Evolutionary conservation across 2,888 invertebrate species (phyloP).

Genomic region (Acronicta psi): DNA sequence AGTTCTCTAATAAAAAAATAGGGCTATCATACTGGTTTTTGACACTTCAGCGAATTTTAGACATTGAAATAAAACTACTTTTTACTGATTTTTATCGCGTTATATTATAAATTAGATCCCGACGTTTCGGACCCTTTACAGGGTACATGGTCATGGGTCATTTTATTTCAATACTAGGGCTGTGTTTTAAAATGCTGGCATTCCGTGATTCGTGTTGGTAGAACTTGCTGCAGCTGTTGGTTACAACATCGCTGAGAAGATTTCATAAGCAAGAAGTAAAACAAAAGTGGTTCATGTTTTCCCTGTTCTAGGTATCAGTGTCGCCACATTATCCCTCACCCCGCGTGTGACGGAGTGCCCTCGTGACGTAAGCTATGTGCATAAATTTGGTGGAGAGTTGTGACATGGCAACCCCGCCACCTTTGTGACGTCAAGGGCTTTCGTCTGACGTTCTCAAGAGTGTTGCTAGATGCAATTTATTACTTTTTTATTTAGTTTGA

Average conservation of each 20-base stretch:
- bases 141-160: too few species aligned
- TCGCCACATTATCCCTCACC: constrained; percentile 61
- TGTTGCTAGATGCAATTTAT: constrained; percentile 54
- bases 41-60: too few species aligned
- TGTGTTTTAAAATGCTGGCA: too few species aligned
- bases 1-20: too few species aligned
- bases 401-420: constrained; percentile 69
- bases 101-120: too few species aligned
- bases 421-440: constrained; percentile 68
- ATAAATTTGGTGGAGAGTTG: constrained; percentile 80
- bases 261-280: neutral
- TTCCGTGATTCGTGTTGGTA: too few species aligned
- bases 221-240: too few species aligned
- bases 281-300: constrained; percentile 32
- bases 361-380: constrained; percentile 81
- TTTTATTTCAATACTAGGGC: too few species aligned
- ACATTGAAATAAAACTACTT: too few species aligned
- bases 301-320: constrained; percentile 53
- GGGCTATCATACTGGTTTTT: too few species aligned
- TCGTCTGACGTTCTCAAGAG: constrained; percentile 56
- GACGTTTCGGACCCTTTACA: too few species aligned
- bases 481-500: constrained; percentile 47
- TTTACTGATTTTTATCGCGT: too few species aligned
- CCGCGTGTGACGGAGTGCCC: constrained; percentile 72
- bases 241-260: neutral